Evolutionary conservation across 2,888 invertebrate genomes (phyloP), one percentile per base, ranked within the genome.

Genomic region (Caenorhabditis japonica): DNA sequence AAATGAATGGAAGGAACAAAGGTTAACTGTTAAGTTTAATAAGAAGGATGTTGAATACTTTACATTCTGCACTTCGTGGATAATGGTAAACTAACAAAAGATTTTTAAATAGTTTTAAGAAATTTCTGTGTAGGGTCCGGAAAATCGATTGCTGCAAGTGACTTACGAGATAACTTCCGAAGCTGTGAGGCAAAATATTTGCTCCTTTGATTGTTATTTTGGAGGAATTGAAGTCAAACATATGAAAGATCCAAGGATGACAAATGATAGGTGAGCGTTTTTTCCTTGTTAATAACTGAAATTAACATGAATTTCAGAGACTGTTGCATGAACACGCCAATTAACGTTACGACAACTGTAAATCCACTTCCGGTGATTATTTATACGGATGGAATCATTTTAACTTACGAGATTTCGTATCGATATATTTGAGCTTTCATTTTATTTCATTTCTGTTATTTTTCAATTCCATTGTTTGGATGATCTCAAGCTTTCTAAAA

Each of bases 161-260:
- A 53, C 56, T 43, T 75, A 75, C 27, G 64, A 69, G 17, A 69
- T 70, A 17, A 55, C 69, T 4, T 64, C 62, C 4, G 66, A 70
- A 25, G 44, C 49, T 4, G 47, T 25, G 7, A 30, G 64, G 52
- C 46, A 49, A 7, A n/a, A 59, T 25, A 69, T 75, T 30, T 75
- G 75, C 41, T 56, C 59, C 8, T 75, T 69, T 30, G 75, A 69
- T 15, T 75, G 75, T 51, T 70, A 69, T 59, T 69, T 69, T 21
- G 75, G 69, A 36, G 75, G 75, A 34, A 39, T 75, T 23, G 75
- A 75, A 60, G 64, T 75, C 8, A 75, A 75, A 27, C 62, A 69
- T 39, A 38, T 75, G 2, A 41, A 58, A 12, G 75, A 75, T 64
- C 75, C 75, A 1, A 44, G 75, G 19, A 75, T 70, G 1, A 75